These are phyloP conservation scores for Ectropis grisescens DNA, from an alignment of 1,140 invertebrate genomes.

Conservation along the genomic window DNA sequence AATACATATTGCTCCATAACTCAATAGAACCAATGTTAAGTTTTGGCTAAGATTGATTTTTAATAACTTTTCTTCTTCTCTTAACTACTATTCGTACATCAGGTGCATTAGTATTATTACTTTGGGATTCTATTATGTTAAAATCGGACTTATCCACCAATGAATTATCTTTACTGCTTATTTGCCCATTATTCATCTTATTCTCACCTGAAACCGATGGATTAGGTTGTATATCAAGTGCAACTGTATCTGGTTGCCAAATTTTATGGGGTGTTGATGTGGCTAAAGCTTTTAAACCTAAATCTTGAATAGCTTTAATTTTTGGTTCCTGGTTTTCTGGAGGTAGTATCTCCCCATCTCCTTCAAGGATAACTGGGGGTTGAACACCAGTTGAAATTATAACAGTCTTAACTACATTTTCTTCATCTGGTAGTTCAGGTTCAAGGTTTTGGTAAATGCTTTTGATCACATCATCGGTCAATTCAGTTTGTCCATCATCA, in stretches of 20 bases:
- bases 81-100: constrained; percentile 54
- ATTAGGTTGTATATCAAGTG: too few species aligned
- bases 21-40: too few species aligned
- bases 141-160: constrained; percentile 10
- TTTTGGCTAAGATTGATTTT: too few species aligned
- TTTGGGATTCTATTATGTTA: constrained; percentile 7
- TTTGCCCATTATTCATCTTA: too few species aligned
- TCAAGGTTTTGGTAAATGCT: constrained; percentile 17
- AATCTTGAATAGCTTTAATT: neutral
- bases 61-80: constrained; percentile 32
- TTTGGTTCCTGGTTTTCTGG: neutral
- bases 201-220: too few species aligned
- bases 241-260: neutral
- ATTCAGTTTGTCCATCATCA: neutral
- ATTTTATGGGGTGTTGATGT: constrained; percentile 43
- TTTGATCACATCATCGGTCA: neutral
- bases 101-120: constrained; percentile 24
- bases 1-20: too few species aligned
- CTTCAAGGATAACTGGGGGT: constrained; percentile 10
- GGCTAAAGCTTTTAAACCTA: constrained; percentile 29
- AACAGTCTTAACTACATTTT: constrained; percentile 30
- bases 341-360: neutral
- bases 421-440: constrained; percentile 11
- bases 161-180: too few species aligned
- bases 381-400: constrained; percentile 43